Evolutionary conservation across 2,113 vertebrate species (phyloP), one percentile per base, ranked within the genome.

Genomic region (Myocastor coypus): DNA sequence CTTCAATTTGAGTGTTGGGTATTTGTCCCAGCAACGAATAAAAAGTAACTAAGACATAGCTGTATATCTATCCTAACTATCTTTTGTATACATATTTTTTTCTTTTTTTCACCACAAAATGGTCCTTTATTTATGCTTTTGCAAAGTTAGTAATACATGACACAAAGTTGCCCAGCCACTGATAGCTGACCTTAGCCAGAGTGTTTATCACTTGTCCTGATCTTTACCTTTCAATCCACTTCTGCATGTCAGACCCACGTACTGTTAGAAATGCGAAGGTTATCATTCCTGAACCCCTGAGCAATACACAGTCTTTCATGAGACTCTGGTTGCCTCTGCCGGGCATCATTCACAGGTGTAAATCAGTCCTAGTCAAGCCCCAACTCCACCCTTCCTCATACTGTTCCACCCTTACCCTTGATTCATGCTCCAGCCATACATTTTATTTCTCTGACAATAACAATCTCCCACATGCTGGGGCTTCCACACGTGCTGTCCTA

Each of bases 261-360:
- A 75, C 30, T 28, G 40, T 87, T 93, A 30, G 87, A 63, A 96
- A 75, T 40, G 37, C 5, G 59, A 69, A 93, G 59, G 69, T 42
- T 92, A 5, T 17, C 16, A 61, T 78, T 50, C 63, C 19, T 24
- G 7, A 92, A 57, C 30, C 75, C 52, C 10, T 50, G 50, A 75
- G 83, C 80, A 37, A 37, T 42, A 83, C 11, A 37, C 20, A 59
- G 13, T 9, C 93, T 34, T 59, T 40, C 24, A 30, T 46, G 8
- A 30, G 16, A 6, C 12, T 63, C 30, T 4, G 37, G 85, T 2
- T 59, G 37, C 13, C 69, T 89, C 64, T 83, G 8, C 68, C 57
- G 37, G 5, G 88, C 52, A 55, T 40, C 19, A 52, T 73, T 73
- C 59, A 89, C 16, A 61, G 37, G 52, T 71, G 59, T 50, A 88